Percentiles rank a stretch among this genome's conserved stretches.
These are phyloP conservation scores for Philotrypesis tridentata DNA, from an alignment of 1,140 invertebrate genomes.

Conservation along the genomic window DNA sequence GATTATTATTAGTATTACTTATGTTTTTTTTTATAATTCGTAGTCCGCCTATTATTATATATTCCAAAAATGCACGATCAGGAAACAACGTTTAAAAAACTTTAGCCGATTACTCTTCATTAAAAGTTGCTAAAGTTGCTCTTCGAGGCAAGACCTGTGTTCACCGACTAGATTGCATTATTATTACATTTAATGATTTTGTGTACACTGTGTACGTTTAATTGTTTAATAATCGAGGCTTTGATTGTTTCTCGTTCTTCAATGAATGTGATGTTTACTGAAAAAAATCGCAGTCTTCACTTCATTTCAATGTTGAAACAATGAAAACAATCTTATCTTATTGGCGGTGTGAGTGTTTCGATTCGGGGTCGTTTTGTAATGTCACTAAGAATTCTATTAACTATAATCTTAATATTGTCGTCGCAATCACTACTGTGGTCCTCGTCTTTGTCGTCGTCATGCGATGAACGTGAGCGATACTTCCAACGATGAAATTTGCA, in stretches of 20 bases:
- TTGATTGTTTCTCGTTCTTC: conserved; percentile 40
- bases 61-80: conserved; percentile 27
- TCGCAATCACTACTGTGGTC: conserved; percentile 21
- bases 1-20: conserved; percentile 22
- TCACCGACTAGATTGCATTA: conserved; percentile 46
- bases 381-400: conserved; percentile 33
- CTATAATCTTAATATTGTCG: conserved; percentile 44
- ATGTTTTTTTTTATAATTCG: conserved; percentile 30
- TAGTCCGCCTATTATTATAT: conserved; percentile 16
- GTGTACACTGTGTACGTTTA: conserved; percentile 15
- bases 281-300: conserved; percentile 36
- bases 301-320: background rate
- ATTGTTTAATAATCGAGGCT: conserved; percentile 30
- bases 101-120: conserved; percentile 37
- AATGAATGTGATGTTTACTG: background rate
- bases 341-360: conserved; percentile 23
- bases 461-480: conserved; percentile 9
- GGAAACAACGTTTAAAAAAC: conserved; percentile 40
- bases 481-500: conserved; percentile 44
- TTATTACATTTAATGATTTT: conserved; percentile 22
- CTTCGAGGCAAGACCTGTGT: conserved; percentile 18
- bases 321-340: conserved; percentile 3
- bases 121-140: background rate
- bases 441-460: background rate
- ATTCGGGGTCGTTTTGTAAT: conserved; percentile 13